Evolutionary conservation across 2,888 invertebrate genomes (phyloP), one percentile per base, ranked within the genome.

Genomic region (Chymomyza procnemis): DNA sequence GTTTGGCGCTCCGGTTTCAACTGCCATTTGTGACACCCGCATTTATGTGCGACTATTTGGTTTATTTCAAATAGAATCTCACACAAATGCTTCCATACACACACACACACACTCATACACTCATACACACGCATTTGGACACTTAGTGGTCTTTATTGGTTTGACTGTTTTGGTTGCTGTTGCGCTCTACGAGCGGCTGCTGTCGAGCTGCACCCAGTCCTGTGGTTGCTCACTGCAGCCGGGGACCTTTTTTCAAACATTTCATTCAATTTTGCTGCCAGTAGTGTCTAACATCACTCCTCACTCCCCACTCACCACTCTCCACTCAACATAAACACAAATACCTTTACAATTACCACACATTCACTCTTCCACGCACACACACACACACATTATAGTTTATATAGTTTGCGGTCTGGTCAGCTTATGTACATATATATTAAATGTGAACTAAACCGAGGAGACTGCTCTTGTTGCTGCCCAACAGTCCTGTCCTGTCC

Each of bases 121-220:
- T 64, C 65, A 68, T 30, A 74, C 69, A 67, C 67, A 79, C 73
- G 76, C 86, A 87, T 73, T 78, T 67, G 66, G 85, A 83, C 87
- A 84, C 82, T 87, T 82, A 88, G 86, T 88, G 88, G 88, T 86
- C 88, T 86, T 88, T 82, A 88, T 82, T 84, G 82, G 87, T 78
- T 77, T 72, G 83, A 55, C 63, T 71, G 66, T 61, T 62, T 63
- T 61, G 64, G 67, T 64, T 58, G 66, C 55, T 60, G 64, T 59
- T 55, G 56, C 65, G 54, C 12, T 41, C 34, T 47, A 50, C 67
- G 76, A 70, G 82, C 71, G 58, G 65, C 54, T 72, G n/a, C n/a
- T n/a, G n/a, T n/a, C n/a, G n/a, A 70, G 69, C 67, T 68, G 85
- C 84, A 80, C 87, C 87, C 81, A 76, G 80, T 71, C 68, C 69